Evolutionary conservation across 2,797 vertebrate species (phyloP), one percentile per base, ranked within the genome.

Genomic region (Hoplostethus mediterraneus): DNA sequence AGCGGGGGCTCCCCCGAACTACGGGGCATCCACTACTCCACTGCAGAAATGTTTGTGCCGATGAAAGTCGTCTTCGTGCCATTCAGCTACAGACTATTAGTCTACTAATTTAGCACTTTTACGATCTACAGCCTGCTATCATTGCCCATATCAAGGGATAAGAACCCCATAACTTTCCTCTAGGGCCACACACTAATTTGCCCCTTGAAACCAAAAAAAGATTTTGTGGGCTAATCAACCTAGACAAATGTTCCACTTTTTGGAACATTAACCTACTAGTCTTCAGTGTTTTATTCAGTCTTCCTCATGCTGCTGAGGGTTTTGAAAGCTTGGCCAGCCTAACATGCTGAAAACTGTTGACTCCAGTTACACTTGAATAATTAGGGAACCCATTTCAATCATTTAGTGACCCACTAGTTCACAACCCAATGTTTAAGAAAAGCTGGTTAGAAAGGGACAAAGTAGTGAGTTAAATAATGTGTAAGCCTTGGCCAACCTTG

Each of bases 341-440:
- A 45, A 70, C 61, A 48, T 52, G 59, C 21, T 64, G 45, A 55
- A 63, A 65, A 55, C 63, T 36, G 44, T 14, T 13, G 13, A 13
- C 14, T 45, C 44, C 12, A 45, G 44, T 14, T 45, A 51, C 53
- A 64, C 57, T 45, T 57, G 38, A 68, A 51, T 12, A 55, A 63
- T 1, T 0, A 38, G 11, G 36, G 61, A 71, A 65, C 14, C 28
- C 3, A 58, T 42, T 38, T 71, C 44, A 48, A 73, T 33, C 6
- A 9, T 54, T 33, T 33, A 48, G 57, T 49, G 33, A 58, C 53
- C 44, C 30, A 79, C 42, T 53, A 42, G 28, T 16, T 51, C n/a
- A 58, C 13, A 10, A 49, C 5, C 47, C n/a, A 21, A 17, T 14
- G 21, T 53, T 8, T 33, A 52, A 17, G 48, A 64, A 16, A 67